Conservation (phyloP, 2,113 vertebrate species). For the Danio rerio region DNA sequence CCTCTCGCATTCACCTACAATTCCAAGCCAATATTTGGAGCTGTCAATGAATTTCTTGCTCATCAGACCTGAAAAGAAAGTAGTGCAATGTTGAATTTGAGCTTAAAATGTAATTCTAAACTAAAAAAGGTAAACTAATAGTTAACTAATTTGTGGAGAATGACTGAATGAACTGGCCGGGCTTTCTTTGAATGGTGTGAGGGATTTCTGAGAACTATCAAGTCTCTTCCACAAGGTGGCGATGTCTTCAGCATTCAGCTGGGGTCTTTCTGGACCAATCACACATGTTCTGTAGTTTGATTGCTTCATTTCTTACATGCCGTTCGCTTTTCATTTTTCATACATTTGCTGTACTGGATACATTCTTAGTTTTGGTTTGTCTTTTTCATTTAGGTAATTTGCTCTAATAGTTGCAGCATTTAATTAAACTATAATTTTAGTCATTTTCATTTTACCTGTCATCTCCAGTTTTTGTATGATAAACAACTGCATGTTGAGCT, state of each 20-base stretch:
- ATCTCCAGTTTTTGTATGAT: neutral
- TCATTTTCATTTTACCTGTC: neutral
- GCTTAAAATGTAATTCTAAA: neutral
- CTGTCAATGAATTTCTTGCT: conserved; percentile 42
- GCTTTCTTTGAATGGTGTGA: conserved; percentile 1
- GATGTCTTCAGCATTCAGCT: neutral
- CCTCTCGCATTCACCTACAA: conserved; percentile 10
- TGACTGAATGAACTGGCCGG: neutral
- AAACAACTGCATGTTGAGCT: neutral
- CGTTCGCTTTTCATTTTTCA: no score
- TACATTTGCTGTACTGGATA: neutral
- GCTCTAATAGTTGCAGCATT: neutral
- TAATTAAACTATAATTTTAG: neutral
- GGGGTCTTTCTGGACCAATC: neutral
- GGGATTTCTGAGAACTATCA: neutral
- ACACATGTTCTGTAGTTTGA: neutral
- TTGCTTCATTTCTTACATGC: neutral
- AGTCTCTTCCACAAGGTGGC: conserved; percentile 29
- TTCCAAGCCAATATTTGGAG: conserved; percentile 48
- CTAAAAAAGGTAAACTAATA: neutral
- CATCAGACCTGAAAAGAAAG: conserved; percentile 48
- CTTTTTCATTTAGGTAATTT: neutral
- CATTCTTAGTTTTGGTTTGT: neutral
- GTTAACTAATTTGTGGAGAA: neutral
- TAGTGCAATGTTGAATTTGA: conserved; percentile 17